Base-by-base conservation (phyloP, 2,797 vertebrate species). In the Australoheros facetus region DNA sequence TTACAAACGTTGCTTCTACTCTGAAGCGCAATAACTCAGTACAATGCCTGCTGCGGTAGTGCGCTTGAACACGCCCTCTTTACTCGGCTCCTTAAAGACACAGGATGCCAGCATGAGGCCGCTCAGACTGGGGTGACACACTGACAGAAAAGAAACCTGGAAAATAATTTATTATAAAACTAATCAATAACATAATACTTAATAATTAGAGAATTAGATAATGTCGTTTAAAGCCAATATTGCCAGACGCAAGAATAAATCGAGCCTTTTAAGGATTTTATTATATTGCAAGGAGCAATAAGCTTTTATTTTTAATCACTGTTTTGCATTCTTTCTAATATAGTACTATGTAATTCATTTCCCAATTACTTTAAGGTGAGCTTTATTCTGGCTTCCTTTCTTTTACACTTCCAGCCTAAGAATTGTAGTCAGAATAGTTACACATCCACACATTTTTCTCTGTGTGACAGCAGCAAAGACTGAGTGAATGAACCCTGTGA, bases 1-100 rank as follows among this genome's bases (percentile, higher is more conserved):
- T 90, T 84, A 19, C 75, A 58, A 45, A 56, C 70, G 72, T 23
- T 16, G 82, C 85, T 23, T 87, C 90, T 39, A 84, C 70, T 80
- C 57, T 62, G 84, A 53, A 30, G 83, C 73, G 86, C 77, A 81
- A 71, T 80, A 81, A 89, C 12, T 86, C 90, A 84, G 51, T 55
- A 81, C 83, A 75, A 57, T 9, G 88, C 83, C 74, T 90, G 69
- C 88, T 87, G 88, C 82, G 69, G 60, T 64, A 39, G 81, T 77
- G 89, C 0, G 58, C 32, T 23, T 85, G 91, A 70, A 88, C 93
- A 93, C 93, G 93, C 94, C 93, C 88, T 87, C 89, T 83, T 80
- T 82, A 19, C 80, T 64, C 48, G 90, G 88, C 82, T 60, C 80
- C 92, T 94, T 94, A 94, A 94, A 94, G 94, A 88, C 72, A 82